These are phyloP conservation scores for Ophioninae sp. DNA, from an alignment of 2,888 invertebrate species.

Conservation along the genomic window DNA sequence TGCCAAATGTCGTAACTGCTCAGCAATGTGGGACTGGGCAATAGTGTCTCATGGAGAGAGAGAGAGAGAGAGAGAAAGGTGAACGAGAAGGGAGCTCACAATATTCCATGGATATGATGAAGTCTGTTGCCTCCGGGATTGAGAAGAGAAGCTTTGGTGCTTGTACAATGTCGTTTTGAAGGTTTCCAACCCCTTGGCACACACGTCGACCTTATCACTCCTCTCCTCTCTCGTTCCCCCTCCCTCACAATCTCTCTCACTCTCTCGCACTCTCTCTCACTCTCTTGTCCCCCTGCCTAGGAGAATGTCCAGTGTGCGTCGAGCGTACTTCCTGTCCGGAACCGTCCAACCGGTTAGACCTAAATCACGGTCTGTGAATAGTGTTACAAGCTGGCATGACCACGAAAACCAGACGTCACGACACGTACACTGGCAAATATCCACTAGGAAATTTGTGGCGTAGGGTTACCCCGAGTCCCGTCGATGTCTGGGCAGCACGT, in stretches of 20 bases:
- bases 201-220: slow-evolving; percentile 1
- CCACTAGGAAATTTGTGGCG: slow-evolving; percentile 45
- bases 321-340: slow-evolving; percentile 68
- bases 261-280: background rate
- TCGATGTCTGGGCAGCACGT: slow-evolving; percentile 22
- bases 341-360: slow-evolving; percentile 66
- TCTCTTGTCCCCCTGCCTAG: slow-evolving; percentile 2
- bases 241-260: too few relatives aligned
- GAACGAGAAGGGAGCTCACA: slow-evolving; percentile 43
- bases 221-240: background rate
- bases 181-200: slow-evolving; percentile 43
- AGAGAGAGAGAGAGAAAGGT: slow-evolving; percentile 31
- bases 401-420: slow-evolving; percentile 60
- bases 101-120: slow-evolving; percentile 66
- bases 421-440: slow-evolving; percentile 28
- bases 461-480: slow-evolving; percentile 32
- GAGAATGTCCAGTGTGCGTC: slow-evolving; percentile 45
- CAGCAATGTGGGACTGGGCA: slow-evolving; percentile 16
- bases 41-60: slow-evolving; percentile 27
- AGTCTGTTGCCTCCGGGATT: slow-evolving; percentile 62
- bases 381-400: slow-evolving; percentile 63
- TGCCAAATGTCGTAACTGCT: slow-evolving; percentile 46
- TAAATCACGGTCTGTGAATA: slow-evolving; percentile 67
- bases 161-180: slow-evolving; percentile 36
- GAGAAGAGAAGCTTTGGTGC: slow-evolving; percentile 25